Base-by-base conservation (phyloP, 2,797 vertebrate species). In the Phalloptychus januarius region DNA sequence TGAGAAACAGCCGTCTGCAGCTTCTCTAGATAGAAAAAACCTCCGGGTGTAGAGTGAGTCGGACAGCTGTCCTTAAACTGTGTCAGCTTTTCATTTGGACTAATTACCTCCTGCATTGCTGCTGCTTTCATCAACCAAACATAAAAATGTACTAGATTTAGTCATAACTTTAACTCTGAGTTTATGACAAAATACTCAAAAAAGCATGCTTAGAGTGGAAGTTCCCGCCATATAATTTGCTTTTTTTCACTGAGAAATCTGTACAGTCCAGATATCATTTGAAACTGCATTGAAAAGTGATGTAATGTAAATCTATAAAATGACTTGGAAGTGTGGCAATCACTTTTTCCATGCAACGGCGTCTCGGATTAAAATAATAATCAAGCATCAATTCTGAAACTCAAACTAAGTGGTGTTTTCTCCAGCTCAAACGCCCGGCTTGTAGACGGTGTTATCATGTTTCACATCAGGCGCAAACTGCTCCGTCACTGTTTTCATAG, bases 1-100 rank as follows among this genome's bases (percentile, higher is more conserved):
- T 92, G 92, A 92, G 86, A 94, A 90, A 87, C 91, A 92, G 84
- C 83, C 89, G 85, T 86, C 83, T 71, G 81, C 82, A 85, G 88
- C 79, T 83, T 83, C 85, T 77, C 50, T 0, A 81, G 84, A 83
- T 23, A 70, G 80, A 83, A 80, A 80, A 87, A 85, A 88, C 61
- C 81, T 86, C 78, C 36, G 48, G 76, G 86, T 79, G 76, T 58
- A 83, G 45, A 73, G 44, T 72, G 90, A 89, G 81, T 82, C 28
- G 81, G 75, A 76, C 85, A 85, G 88, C 87, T 89, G 91, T 86
- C 83, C 81, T 76, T 77, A 82, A 83, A 91, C 73, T 52, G 80
- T 79, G 78, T 79, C 83, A 79, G 81, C 71, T 86, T 83, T 82
- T 83, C 85, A 83, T 78, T 84, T 75, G 73, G 81, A 81, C 81